phyloP scores from a whole-genome alignment of 2,888 invertebrate species.

The Thelaira solivaga region DNA sequence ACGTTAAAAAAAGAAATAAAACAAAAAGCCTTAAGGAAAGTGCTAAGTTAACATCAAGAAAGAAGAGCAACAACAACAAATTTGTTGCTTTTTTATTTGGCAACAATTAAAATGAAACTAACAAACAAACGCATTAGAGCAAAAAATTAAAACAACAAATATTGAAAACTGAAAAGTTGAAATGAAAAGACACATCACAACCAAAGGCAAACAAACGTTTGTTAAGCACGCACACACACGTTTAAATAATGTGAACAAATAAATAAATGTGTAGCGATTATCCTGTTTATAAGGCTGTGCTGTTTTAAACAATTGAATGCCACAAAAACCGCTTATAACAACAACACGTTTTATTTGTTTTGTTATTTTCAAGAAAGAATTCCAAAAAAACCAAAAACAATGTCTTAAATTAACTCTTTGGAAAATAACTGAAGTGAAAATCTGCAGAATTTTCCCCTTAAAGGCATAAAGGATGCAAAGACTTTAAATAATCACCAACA shows the following conservation, averaged over 20 bases:
- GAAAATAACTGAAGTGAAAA: constrained; percentile 65
- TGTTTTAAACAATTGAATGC: constrained; percentile 39
- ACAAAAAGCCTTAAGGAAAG: constrained; percentile 54
- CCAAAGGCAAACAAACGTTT: constrained; percentile 20
- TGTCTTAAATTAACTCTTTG: constrained; percentile 72
- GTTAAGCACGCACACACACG: constrained; percentile 35
- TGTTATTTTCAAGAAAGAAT: not conserved
- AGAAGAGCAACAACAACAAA: constrained; percentile 38
- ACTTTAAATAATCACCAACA: constrained; percentile 59
- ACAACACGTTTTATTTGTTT: constrained; percentile 48
- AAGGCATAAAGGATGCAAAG: constrained; percentile 39
- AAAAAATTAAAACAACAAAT: constrained; percentile 58
- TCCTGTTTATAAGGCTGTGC: constrained; percentile 5
- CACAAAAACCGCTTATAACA: constrained; percentile 57
- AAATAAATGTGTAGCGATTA: constrained; percentile 15
- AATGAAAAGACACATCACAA: not conserved
- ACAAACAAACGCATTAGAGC: constrained; percentile 53
- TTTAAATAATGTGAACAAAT: constrained; percentile 6
- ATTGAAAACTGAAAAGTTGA: constrained; percentile 18
- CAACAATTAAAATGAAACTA: constrained; percentile 56
- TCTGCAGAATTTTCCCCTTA: constrained; percentile 31
- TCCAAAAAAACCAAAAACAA: constrained; percentile 56
- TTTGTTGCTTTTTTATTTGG: not conserved
- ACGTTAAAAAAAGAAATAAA: constrained; percentile 44
- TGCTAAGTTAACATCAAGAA: constrained; percentile 48